Percentiles rank a stretch among this genome's conserved stretches.
phyloP scores from a whole-genome alignment of 2,888 invertebrate species.

The Latheticus oryzae region DNA sequence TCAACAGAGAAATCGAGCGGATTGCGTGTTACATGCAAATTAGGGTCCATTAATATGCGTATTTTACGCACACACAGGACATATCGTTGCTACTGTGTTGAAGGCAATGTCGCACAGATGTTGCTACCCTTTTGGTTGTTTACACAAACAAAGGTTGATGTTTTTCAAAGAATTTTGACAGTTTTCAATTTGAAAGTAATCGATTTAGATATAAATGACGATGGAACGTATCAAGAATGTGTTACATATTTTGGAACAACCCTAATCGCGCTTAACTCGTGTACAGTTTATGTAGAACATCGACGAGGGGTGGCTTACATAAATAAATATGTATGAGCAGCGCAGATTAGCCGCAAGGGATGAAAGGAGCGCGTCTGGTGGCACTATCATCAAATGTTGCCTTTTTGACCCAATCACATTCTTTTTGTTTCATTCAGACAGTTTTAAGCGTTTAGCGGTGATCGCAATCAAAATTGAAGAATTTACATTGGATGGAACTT shows the following conservation, averaged over 20 bases:
- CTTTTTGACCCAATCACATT: too few relatives aligned
- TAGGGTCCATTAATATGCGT: conserved; percentile 65
- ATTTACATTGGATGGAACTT: conserved; percentile 1
- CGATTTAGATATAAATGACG: conserved; percentile 30
- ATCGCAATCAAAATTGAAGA: neutral
- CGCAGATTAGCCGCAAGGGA: conserved; percentile 55
- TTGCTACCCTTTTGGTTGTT: conserved; percentile 62
- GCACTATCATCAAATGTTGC: too few relatives aligned
- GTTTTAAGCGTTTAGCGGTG: too few relatives aligned
- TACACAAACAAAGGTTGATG: conserved; percentile 63
- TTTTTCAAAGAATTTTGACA: conserved; percentile 58
- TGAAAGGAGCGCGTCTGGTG: conserved; percentile 53
- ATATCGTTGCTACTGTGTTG: conserved; percentile 55
- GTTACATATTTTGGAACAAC: conserved; percentile 48
- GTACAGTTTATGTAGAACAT: conserved; percentile 52
- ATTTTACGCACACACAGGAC: conserved; percentile 62
- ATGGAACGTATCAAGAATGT: conserved; percentile 32
- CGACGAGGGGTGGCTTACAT: conserved; percentile 52
- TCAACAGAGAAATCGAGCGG: conserved; percentile 55
- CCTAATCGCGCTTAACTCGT: conserved; percentile 51
- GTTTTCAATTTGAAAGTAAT: conserved; percentile 40
- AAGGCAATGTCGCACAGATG: conserved; percentile 59
- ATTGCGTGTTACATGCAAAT: conserved; percentile 66
- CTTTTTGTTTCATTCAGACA: too few relatives aligned
- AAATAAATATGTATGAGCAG: conserved; percentile 59